Base-by-base conservation (phyloP, 2,113 vertebrate species). In the Malurus cyaneus region DNA sequence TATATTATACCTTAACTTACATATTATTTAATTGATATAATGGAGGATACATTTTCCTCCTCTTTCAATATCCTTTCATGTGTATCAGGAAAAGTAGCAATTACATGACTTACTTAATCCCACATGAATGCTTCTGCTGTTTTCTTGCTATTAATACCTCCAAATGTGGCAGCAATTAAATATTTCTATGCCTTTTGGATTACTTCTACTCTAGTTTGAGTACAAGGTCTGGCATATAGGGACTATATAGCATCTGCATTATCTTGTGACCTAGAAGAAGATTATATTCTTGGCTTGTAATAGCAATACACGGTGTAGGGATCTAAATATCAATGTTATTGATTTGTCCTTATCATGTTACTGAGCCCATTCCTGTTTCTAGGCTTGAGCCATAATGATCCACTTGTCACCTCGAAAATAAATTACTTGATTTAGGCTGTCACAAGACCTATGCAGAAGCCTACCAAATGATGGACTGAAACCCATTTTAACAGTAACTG, bases 271-370 rank as follows among this genome's bases (percentile, higher is more conserved):
- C 59, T 88, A 69, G 49, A 64, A 80, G 56, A 86, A 15, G 61
- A 72, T 85, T 47, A 56, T 80, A 52, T 83, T 88, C 76, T 65
- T 92, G 71, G 88, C 53, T 92, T 86, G 53, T 80, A 64, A 39
- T 34, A 79, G 54, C 69, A 89, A 59, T 89, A 44, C 78, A 34
- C 1, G 0, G 31, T 53, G 34, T 88, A 65, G 54, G n/a, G 62
- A 72, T 88, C 74, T 88, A 88, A 94, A 85, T 94, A 92, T 83
- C 88, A 90, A 52, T 86, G 66, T 69, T 94, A 94, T 69, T 94
- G 93, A 94, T 95, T 95, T 86, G 88, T 90, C 88, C 82, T 82
- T 95, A 72, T 67, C 18, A 0, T 71, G 52, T 91, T 92, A 92
- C 89, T 74, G 69, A 89, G 65, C 81, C 73, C 64, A 32, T 91